A percentile compares a stretch with the other conserved stretches of the same genome.
Conservation (phyloP, 2,888 invertebrate genomes). For the Chrysomela aeneicollis region DNA sequence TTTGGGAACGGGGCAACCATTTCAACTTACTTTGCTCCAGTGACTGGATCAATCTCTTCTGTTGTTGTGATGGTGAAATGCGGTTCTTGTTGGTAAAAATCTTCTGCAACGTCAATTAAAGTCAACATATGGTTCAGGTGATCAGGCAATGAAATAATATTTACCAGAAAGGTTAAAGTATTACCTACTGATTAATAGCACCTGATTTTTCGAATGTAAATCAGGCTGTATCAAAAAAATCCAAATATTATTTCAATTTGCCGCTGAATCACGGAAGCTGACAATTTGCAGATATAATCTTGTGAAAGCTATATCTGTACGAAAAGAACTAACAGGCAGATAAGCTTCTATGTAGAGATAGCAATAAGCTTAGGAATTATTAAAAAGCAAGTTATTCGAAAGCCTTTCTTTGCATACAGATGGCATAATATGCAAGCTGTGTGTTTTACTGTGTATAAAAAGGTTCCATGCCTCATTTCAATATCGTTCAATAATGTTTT, state of each 20-base stretch:
- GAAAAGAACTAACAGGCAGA: slow-evolving; percentile 52
- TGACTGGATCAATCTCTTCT: slow-evolving; percentile 64
- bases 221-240: no score
- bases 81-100: slow-evolving; percentile 68
- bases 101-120: slow-evolving; percentile 61
- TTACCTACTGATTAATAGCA: no score
- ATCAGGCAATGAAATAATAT: slow-evolving; percentile 3
- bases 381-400: slow-evolving; percentile 40
- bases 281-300: neutral
- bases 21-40: slow-evolving; percentile 66
- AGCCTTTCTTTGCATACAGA: slow-evolving; percentile 56
- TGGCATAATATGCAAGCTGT: slow-evolving; percentile 49
- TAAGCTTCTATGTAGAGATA: slow-evolving; percentile 38
- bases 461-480: slow-evolving; percentile 55
- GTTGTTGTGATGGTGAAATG: slow-evolving; percentile 64
- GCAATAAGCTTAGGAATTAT: slow-evolving; percentile 37
- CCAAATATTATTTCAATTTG: slow-evolving; percentile 24
- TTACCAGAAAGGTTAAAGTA: no score
- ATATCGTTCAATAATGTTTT: slow-evolving; percentile 41
- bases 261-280: neutral
- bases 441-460: slow-evolving; percentile 31
- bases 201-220: no score
- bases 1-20: no score
- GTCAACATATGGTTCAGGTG: no score
- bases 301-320: slow-evolving; percentile 46